Evolutionary conservation across 2,113 vertebrate species (phyloP).

Genomic region (Ia io): DNA sequence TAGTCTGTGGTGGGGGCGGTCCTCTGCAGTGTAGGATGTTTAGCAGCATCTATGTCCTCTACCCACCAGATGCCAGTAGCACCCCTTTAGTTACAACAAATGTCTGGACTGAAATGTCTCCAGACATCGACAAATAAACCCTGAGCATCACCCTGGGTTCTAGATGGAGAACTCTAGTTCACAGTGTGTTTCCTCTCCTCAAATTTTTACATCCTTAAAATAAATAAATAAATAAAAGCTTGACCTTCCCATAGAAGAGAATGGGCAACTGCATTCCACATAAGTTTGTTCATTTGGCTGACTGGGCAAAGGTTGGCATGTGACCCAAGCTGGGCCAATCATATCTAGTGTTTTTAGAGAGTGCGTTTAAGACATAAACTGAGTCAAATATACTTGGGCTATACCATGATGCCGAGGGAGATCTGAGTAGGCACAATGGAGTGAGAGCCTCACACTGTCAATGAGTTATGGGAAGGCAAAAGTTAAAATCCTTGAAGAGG

Average conservation of each 20-base stretch:
- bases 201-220: background rate
- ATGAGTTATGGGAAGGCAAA: background rate
- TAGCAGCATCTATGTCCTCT: background rate
- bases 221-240: background rate
- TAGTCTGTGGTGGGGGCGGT: too few relatives aligned
- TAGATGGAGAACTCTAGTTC: background rate
- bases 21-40: background rate
- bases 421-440: background rate
- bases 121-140: background rate
- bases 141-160: rapidly evolving
- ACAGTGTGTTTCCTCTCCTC: background rate
- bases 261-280: background rate
- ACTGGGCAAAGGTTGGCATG: background rate
- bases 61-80: background rate
- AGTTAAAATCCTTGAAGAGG: background rate
- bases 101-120: background rate
- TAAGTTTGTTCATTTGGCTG: background rate
- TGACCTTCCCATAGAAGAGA: background rate
- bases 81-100: background rate
- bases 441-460: background rate
- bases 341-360: background rate
- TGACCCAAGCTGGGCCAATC: background rate
- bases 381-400: background rate
- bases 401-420: background rate
- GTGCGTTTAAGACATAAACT: background rate